Base-by-base conservation (phyloP, 2,888 invertebrate species). In the Tachina lurida region DNA sequence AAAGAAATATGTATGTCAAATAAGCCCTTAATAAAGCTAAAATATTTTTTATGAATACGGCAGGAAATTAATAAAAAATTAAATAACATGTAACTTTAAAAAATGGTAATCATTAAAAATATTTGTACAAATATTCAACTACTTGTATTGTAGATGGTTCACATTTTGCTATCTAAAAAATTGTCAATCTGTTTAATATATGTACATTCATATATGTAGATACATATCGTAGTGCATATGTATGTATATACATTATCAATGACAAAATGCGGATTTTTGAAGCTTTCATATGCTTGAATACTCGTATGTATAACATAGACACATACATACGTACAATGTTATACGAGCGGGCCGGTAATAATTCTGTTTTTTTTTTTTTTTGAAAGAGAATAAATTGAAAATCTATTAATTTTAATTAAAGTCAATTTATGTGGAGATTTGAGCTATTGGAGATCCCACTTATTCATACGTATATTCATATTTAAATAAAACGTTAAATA, bases 361-460 rank as follows among this genome's bases (percentile, higher is more conserved):
- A 39, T 22, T 47, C 13, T 31, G 58, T 17, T 13, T 62, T 41
- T 31, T 39, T 10, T 31, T 22, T 22, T 22, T 22, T 22, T 22
- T 22, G 5, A n/a, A 12, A 22, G 13, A 31, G 39, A 60, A 47
- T 79, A 63, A 79, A 79, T 84, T 68, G 75, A 70, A 71, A 75
- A 49, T 62, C 70, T 79, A 84, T 84, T 70, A 56, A 71, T 49
- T 62, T 79, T 71, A 79, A 84, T 84, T 79, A 17, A 84, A 79
- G 65, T 71, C 79, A 84, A 84, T 31, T 84, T 84, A 71, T 84
- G 52, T 41, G 31, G 12, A 63, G 65, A 71, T 56, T 58, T 76
- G 19, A 62, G 12, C 22, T 41, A 67, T n/a, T 45, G 31, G 31
- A 31, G 31, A 31, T 31, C 2, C 31, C 4, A 31, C 31, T 31